phyloP scores from a whole-genome alignment of 2,113 vertebrate genomes.

The Crotalus helleri region DNA sequence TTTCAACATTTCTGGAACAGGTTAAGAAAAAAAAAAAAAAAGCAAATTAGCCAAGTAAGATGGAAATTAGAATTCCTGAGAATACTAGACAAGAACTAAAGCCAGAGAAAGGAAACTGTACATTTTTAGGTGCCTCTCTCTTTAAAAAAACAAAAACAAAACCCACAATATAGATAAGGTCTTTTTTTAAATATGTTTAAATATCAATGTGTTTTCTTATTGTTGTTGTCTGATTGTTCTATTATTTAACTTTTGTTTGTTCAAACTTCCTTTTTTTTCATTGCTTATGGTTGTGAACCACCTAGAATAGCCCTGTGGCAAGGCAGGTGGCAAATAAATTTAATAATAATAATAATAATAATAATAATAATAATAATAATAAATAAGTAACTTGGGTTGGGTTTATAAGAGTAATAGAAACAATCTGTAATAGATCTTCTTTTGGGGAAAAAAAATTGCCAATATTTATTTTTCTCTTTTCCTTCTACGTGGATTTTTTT shows the following conservation, averaged over 20 bases:
- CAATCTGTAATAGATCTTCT: not conserved
- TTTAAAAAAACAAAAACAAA: not conserved
- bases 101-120: not conserved
- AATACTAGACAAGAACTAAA: no score
- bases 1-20: constrained; percentile 78
- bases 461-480: not conserved
- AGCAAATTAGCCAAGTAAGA: not conserved
- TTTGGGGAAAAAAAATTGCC: not conserved
- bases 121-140: no score
- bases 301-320: not conserved
- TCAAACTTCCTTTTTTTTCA: not conserved
- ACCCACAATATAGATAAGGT: not conserved
- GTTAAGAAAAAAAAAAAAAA: not conserved
- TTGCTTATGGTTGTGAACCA: not conserved
- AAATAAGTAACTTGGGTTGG: not conserved
- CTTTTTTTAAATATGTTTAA: not conserved
- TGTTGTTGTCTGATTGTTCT: not conserved
- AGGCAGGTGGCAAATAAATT: not conserved
- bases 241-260: not conserved
- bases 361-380: no score
- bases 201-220: not conserved
- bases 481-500: not conserved
- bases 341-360: not conserved
- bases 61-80: not conserved
- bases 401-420: no score